These are phyloP conservation scores for Rhinoderma darwinii DNA, from an alignment of 2,113 vertebrate species.

Conservation along the genomic window DNA sequence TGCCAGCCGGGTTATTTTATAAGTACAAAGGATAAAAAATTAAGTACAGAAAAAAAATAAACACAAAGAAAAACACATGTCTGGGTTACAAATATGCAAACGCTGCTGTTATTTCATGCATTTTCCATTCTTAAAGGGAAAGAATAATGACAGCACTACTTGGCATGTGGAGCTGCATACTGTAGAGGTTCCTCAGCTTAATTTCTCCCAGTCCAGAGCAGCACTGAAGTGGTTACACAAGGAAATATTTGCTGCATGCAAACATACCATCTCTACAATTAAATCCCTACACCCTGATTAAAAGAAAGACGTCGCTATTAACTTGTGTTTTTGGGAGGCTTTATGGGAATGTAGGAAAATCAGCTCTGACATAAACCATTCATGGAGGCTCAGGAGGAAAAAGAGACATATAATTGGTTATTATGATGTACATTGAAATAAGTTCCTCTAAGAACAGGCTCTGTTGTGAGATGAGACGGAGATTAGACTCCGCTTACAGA, in stretches of 20 bases:
- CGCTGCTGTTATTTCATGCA: slow-evolving; percentile 63
- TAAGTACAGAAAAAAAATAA: not conserved
- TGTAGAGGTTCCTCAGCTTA: not conserved
- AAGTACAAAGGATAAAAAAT: slow-evolving; percentile 32
- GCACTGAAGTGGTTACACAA: slow-evolving; percentile 47
- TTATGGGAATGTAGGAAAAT: slow-evolving; percentile 33
- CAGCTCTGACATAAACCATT: slow-evolving; percentile 17
- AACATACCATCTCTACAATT: slow-evolving; percentile 35
- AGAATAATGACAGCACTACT: not conserved
- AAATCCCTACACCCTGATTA: slow-evolving; percentile 59
- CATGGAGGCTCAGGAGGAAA: slow-evolving; percentile 48
- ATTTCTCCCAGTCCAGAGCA: not conserved
- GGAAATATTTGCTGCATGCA: slow-evolving; percentile 50
- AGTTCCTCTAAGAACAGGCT: slow-evolving; percentile 36
- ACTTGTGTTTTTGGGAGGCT: slow-evolving; percentile 42
- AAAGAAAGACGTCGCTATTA: slow-evolving; percentile 61
- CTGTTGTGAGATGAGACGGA: slow-evolving; percentile 28
- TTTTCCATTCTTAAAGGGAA: slow-evolving; percentile 63
- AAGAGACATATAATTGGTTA: slow-evolving; percentile 60
- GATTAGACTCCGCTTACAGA: slow-evolving; percentile 17
- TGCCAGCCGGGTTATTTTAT: slow-evolving; percentile 14
- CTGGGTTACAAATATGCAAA: slow-evolving; percentile 64
- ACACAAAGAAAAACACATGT: slow-evolving; percentile 61
- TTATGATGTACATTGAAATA: slow-evolving; percentile 47
- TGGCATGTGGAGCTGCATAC: not conserved